These are phyloP conservation scores for Catharus fuscescens DNA, from an alignment of 2,113 vertebrate genomes.

Conservation along the genomic window DNA sequence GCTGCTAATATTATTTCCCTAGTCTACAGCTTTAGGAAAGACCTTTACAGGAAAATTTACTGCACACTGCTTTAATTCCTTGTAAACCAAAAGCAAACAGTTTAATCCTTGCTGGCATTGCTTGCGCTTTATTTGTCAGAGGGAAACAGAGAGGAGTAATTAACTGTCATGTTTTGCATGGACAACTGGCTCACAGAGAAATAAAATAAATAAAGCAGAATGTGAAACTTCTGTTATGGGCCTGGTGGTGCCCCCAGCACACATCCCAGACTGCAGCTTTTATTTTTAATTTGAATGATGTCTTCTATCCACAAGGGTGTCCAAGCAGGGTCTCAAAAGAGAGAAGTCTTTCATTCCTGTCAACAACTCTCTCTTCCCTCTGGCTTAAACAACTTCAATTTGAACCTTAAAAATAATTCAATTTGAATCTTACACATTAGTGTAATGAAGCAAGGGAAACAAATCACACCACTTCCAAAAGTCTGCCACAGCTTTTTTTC, in stretches of 20 bases:
- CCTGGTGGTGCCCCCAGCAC: background rate
- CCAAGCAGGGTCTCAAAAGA: background rate
- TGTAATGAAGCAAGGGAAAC: background rate
- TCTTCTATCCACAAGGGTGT: background rate
- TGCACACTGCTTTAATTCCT: slow-evolving; percentile 56
- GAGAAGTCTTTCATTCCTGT: background rate
- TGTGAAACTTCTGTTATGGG: background rate
- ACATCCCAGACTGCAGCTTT: background rate
- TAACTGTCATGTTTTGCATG: slow-evolving; percentile 37
- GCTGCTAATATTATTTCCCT: slow-evolving; percentile 49
- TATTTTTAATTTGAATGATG: background rate
- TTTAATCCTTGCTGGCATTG: slow-evolving; percentile 61
- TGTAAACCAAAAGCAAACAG: slow-evolving; percentile 69
- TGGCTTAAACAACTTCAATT: background rate
- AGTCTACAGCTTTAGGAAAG: slow-evolving; percentile 14
- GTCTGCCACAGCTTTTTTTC: background rate
- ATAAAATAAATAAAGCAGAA: slow-evolving; percentile 16
- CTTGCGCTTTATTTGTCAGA: slow-evolving; percentile 56
- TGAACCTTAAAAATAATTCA: background rate
- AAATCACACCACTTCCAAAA: background rate
- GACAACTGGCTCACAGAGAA: slow-evolving; percentile 11
- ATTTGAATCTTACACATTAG: background rate
- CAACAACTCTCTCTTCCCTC: background rate
- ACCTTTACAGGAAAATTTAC: slow-evolving; percentile 57
- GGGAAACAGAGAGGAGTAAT: slow-evolving; percentile 41